Conservation (phyloP, 2,888 invertebrate species). For the Tryphoninae sp. region DNA sequence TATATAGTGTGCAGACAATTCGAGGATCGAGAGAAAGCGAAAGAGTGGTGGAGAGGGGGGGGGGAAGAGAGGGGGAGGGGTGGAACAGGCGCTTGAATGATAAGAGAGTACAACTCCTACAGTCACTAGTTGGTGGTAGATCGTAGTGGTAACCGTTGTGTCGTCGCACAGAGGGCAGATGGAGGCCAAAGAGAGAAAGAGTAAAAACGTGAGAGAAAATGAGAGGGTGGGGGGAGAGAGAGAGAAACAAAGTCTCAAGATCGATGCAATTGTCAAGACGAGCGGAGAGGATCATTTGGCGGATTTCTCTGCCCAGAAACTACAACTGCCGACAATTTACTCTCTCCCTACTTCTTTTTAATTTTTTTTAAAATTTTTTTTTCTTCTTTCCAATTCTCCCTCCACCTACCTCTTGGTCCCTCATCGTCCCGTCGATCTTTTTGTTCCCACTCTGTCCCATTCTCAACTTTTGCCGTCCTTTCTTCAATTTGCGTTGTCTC, state of each 20-base stretch:
- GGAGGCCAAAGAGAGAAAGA: constrained; percentile 26
- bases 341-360: constrained; percentile 32
- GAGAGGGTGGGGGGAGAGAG: constrained; percentile 6
- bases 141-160: constrained; percentile 40
- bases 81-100: constrained; percentile 38
- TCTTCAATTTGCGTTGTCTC: constrained; percentile 40
- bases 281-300: constrained; percentile 47
- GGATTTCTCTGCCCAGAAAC: constrained; percentile 46
- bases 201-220: constrained; percentile 28
- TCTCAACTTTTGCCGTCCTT: constrained; percentile 19
- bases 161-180: constrained; percentile 38
- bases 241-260: constrained; percentile 19
- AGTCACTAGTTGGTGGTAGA: constrained; percentile 40
- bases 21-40: neutral
- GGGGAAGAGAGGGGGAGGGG: neutral
- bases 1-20: neutral
- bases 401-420: neutral
- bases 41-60: neutral
- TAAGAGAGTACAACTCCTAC: constrained; percentile 45
- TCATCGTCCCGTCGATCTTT: neutral
- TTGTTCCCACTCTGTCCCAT: neutral
- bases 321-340: constrained; percentile 35
- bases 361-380: constrained; percentile 26
- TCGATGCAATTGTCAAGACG: constrained; percentile 56
- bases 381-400: neutral